Evolutionary conservation across 2,888 invertebrate genomes (phyloP), one percentile per base, ranked within the genome.

Genomic region (Spisula solida): DNA sequence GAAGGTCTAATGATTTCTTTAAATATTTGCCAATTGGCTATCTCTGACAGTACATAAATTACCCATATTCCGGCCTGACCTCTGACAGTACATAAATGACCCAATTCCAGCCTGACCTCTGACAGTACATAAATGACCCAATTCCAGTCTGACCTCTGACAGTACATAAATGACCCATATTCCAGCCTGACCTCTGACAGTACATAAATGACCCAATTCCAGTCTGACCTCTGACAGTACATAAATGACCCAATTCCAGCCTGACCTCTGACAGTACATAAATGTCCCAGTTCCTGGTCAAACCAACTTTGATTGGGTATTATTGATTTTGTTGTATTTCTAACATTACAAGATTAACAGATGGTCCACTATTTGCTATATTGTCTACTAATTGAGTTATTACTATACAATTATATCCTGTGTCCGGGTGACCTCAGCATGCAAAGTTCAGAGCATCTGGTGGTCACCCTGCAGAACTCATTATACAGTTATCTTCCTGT

Each of bases 331-430:
- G 51, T 51, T 66, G 12, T 66, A 25, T 25, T n/a, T 20, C 10
- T 66, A 66, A 25, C 60, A 66, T 66, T 0, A 25, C 8, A 0
- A 66, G 20, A 25, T 66, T 66, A 66, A 25, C 25, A 66, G 60
- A 66, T 66, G 60, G 60, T 66, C 20, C 25, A 25, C 25, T n/a
- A 16, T 20, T 12, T 66, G 60, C n/a, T n/a, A 25, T n/a, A 25
- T 66, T 66, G 60, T 66, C 60, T 66, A 66, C 60, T 66, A 66
- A 66, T 66, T 66, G 60, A 66, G 60, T 66, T 2, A 66, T 66
- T 66, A 66, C 25, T 66, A 25, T 4, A 25, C n/a, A 25, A 66
- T 25, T 66, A 25, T 66, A 66, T 25, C 25, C n/a, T 25, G 25
- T 25, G 60, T 66, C n/a, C 8, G 10, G 25, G n/a, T 66, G 60